These are phyloP conservation scores for Drosophila pachea DNA, from an alignment of 1,140 invertebrate species.

Conservation along the genomic window DNA sequence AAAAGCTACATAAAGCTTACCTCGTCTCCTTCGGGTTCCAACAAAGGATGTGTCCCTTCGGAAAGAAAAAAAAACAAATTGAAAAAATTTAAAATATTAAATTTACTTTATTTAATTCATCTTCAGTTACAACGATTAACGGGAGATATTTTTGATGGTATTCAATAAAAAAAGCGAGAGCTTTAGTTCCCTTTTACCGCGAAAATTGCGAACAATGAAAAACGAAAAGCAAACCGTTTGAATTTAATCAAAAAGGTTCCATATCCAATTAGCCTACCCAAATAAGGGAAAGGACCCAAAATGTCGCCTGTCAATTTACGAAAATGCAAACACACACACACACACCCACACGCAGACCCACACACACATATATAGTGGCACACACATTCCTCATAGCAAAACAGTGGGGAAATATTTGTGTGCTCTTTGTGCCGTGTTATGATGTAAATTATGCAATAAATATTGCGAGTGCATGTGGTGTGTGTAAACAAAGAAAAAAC, in stretches of 20 bases:
- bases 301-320: slow-evolving; percentile 4
- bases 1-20: too few relatives aligned
- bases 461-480: slow-evolving; percentile 41
- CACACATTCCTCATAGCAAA: background rate
- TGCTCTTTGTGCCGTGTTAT: slow-evolving; percentile 11
- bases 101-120: too few relatives aligned
- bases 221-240: background rate
- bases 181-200: background rate
- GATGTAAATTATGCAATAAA: slow-evolving; percentile 61
- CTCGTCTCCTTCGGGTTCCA: too few relatives aligned
- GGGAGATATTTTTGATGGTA: too few relatives aligned
- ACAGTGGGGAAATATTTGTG: slow-evolving; percentile 13
- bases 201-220: background rate
- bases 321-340: background rate
- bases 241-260: slow-evolving; percentile 22
- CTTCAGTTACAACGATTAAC: too few relatives aligned
- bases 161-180: too few relatives aligned
- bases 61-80: too few relatives aligned
- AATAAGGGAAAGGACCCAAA: slow-evolving; percentile 9
- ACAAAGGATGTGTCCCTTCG: too few relatives aligned
- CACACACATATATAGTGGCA: background rate
- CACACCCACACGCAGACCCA: background rate
- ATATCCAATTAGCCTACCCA: slow-evolving; percentile 10
- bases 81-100: background rate
- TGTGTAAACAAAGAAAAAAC: slow-evolving; percentile 50